Percentiles rank a stretch among this genome's conserved stretches.
Conservation (phyloP, 2,113 vertebrate genomes). For the Arizona elegans region DNA sequence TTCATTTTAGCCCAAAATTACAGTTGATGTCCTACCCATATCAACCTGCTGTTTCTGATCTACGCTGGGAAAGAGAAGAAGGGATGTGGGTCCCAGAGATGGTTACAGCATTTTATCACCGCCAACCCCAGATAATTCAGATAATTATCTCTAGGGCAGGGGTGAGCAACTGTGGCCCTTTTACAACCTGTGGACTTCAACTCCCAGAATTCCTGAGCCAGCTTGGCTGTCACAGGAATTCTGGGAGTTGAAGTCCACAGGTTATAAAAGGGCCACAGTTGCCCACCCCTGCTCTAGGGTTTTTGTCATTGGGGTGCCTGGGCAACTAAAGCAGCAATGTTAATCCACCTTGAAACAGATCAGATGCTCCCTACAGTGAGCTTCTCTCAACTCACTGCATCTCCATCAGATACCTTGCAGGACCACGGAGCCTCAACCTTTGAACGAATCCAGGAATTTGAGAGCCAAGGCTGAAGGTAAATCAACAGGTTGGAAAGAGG, state of each 20-base stretch:
- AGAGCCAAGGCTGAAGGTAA: background rate
- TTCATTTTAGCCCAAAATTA: conserved; percentile 17
- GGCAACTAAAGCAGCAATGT: background rate
- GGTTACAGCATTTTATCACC: background rate
- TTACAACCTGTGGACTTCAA: too few species aligned
- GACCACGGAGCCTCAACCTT: background rate
- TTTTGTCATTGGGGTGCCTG: background rate
- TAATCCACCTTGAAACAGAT: background rate
- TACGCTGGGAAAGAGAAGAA: background rate
- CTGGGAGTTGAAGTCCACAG: too few species aligned
- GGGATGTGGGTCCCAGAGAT: background rate
- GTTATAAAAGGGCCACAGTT: too few species aligned
- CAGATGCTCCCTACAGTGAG: background rate
- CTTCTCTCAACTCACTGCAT: background rate
- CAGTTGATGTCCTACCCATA: background rate
- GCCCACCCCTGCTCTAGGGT: background rate
- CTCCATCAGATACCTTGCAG: background rate
- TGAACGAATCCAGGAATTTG: background rate
- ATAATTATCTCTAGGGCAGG: background rate
- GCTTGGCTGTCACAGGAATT: too few species aligned
- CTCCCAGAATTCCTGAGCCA: too few species aligned
- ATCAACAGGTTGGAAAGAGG: background rate
- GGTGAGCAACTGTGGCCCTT: too few species aligned
- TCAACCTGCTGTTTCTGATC: background rate
- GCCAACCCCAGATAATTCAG: background rate